Conservation (phyloP, 2,797 vertebrate species). For the Trematomus bernacchii region DNA sequence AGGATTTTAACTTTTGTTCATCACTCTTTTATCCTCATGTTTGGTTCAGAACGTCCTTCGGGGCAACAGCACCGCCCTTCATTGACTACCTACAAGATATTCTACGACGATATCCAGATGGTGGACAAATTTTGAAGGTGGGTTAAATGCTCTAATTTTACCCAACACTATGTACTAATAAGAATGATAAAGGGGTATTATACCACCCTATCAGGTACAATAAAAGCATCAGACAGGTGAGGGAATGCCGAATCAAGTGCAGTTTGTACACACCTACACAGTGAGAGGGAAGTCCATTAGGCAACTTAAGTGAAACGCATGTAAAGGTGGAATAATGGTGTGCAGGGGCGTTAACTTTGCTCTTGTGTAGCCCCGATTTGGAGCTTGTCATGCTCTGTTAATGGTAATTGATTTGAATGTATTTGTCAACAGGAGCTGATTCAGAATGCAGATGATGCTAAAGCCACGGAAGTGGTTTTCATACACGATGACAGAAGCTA, state of each 20-base stretch:
- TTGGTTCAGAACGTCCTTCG: slow-evolving; percentile 83
- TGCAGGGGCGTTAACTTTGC: background rate
- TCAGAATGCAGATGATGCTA: slow-evolving; percentile 90
- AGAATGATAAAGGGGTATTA: background rate
- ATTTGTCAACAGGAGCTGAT: slow-evolving; percentile 87
- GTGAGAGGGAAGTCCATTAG: background rate
- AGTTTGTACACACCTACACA: background rate
- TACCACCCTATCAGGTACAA: background rate
- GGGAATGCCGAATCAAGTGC: background rate
- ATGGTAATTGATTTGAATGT: background rate
- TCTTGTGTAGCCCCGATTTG: background rate
- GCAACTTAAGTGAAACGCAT: background rate
- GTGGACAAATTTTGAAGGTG: slow-evolving; percentile 93
- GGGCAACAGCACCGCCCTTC: slow-evolving; percentile 85
- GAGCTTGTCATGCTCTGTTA: background rate
- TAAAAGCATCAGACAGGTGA: background rate
- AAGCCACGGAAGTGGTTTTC: slow-evolving; percentile 85
- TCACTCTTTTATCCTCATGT: background rate
- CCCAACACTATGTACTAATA: background rate
- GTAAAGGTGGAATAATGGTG: background rate
- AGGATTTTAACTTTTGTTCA: background rate
- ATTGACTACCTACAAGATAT: slow-evolving; percentile 91
- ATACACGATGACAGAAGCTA: slow-evolving; percentile 87
- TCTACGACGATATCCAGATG: slow-evolving; percentile 89
- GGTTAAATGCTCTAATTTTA: slow-evolving; percentile 9